Evolutionary conservation across 2,888 invertebrate genomes (phyloP), one percentile per base, ranked within the genome.

Genomic region (Rhopalosiphum nymphaeae): DNA sequence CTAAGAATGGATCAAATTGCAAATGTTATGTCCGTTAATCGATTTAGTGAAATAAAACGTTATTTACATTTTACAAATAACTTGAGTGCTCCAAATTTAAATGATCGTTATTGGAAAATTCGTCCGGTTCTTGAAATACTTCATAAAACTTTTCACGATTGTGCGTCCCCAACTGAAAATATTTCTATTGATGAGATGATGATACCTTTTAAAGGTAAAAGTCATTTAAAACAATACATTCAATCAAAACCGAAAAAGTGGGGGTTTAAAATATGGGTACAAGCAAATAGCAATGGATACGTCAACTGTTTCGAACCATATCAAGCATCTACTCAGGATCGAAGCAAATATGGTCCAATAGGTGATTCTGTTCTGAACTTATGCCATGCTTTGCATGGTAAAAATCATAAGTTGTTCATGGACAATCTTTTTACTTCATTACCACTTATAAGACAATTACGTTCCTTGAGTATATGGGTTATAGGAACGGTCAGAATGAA

Each of bases 181-280:
- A 16, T 87, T 87, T 46, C 53, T 11, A 87, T 87, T 87, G 87
- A 87, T 87, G 87, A 87, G n/a, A 87, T 87, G 87, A 87, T 87
- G 84, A 84, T 84, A 84, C 84, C 84, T 42, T 84, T 84, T 25
- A 56, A 56, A 56, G 56, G 25, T 56, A 56, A 56, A 56, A 56
- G 56, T 56, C 25, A 56, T 56, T 21, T 84, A 21, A 84, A 84
- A 84, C 84, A 84, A 84, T 84, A 84, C 25, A 84, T 84, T 44
- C 84, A 84, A 84, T 84, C 84, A 84, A 84, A 84, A 84, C 84
- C 42, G 25, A 84, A 84, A 84, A 84, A 84, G 84, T 84, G 84
- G 84, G 84, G 84, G 84, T 84, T 84, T 44, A 84, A 84, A 84
- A 84, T 84, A 84, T 84, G 84, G 84, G 84, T 42, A 44, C 42